Conservation (phyloP, 2,113 vertebrate genomes). For the Gnathonemus longibarbis region DNA sequence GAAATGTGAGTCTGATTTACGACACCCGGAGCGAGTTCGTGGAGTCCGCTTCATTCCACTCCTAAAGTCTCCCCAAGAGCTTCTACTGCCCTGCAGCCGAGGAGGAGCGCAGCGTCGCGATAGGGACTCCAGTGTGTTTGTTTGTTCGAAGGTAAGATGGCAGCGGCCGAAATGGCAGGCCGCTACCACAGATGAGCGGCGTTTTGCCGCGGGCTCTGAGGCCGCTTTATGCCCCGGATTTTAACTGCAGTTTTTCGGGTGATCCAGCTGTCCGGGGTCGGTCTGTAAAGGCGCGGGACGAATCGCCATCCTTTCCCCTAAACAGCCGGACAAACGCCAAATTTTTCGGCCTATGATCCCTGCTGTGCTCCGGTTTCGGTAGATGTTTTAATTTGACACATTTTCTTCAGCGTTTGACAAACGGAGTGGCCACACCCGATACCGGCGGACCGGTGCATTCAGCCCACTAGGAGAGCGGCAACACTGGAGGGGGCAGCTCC, state of each 20-base stretch:
- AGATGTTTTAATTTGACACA: neutral
- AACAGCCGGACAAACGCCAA: neutral
- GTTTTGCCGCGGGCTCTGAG: neutral
- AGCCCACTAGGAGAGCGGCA: neutral
- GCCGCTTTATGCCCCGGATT: neutral
- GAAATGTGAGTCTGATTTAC: neutral
- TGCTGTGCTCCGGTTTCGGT: neutral
- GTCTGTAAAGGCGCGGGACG: neutral
- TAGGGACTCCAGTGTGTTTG: too few species aligned
- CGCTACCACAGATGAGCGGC: neutral
- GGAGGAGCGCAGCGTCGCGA: too few species aligned
- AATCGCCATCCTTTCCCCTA: neutral
- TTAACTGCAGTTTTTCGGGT: neutral
- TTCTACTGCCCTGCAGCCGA: neutral
- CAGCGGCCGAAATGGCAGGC: neutral
- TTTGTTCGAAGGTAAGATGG: slow-evolving; percentile 1
- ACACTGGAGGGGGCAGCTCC: neutral
- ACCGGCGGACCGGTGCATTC: neutral
- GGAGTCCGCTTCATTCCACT: neutral
- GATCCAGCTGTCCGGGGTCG: neutral
- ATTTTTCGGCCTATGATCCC: neutral
- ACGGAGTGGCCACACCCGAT: neutral
- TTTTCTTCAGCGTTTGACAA: neutral
- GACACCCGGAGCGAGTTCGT: too few species aligned
- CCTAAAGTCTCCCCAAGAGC: neutral